phyloP scores from a whole-genome alignment of 2,888 invertebrate genomes.

The Lagria hirta region DNA sequence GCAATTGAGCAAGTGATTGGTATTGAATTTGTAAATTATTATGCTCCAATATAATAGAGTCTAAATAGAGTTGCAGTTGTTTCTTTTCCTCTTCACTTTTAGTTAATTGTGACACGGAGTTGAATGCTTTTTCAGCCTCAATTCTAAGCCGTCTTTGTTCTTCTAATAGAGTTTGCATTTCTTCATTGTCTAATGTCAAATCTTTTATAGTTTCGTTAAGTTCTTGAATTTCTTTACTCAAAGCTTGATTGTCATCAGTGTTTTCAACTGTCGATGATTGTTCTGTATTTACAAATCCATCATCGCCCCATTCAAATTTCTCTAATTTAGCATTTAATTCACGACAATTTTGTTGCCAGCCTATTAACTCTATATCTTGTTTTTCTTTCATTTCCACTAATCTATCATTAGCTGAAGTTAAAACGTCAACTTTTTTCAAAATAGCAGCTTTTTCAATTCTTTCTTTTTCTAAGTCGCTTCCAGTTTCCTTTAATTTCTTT shows the following conservation, averaged over 20 bases:
- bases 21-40: no score
- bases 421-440: slow-evolving; percentile 70
- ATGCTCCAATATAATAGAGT: no score
- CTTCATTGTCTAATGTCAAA: slow-evolving; percentile 63
- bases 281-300: slow-evolving; percentile 34
- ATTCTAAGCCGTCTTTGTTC: slow-evolving; percentile 54
- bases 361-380: slow-evolving; percentile 73
- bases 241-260: slow-evolving; percentile 1
- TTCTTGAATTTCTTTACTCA: slow-evolving; percentile 53
- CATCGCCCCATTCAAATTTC: slow-evolving; percentile 57
- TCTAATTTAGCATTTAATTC: slow-evolving; percentile 69
- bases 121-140: slow-evolving; percentile 42
- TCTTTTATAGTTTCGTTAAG: slow-evolving; percentile 60
- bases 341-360: slow-evolving; percentile 71
- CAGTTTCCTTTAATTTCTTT: slow-evolving; percentile 63
- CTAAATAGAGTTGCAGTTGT: slow-evolving; percentile 33
- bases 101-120: neutral
- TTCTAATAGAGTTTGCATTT: slow-evolving; percentile 60
- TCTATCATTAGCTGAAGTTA: slow-evolving; percentile 74
- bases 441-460: slow-evolving; percentile 68
- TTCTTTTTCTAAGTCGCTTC: slow-evolving; percentile 61
- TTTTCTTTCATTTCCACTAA: slow-evolving; percentile 80
- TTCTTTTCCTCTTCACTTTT: slow-evolving; percentile 4
- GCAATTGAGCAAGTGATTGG: no score
- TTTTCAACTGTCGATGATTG: slow-evolving; percentile 26